phyloP scores from a whole-genome alignment of 2,113 vertebrate genomes.

The Megaptera novaeangliae region DNA sequence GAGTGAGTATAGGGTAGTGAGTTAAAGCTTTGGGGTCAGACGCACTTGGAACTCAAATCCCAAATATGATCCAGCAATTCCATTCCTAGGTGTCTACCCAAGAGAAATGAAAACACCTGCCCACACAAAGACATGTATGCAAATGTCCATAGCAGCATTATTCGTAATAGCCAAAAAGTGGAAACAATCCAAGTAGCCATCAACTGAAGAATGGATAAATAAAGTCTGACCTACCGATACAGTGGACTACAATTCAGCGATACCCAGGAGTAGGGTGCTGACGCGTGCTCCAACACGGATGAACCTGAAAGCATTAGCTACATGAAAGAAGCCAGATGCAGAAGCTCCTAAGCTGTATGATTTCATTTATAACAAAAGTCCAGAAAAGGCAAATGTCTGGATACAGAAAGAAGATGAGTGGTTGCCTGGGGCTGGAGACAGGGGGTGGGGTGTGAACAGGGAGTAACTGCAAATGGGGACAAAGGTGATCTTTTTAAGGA shows the following conservation, averaged over 20 bases:
- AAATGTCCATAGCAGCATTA: background rate
- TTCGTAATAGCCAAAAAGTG: background rate
- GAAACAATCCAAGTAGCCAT: background rate
- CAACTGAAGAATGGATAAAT: background rate
- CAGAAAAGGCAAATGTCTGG: background rate
- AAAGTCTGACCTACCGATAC: background rate
- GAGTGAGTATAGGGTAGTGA: background rate
- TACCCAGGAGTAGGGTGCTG: background rate
- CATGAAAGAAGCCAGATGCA: background rate
- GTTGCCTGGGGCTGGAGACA: background rate
- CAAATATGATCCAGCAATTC: background rate
- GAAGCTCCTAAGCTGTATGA: background rate
- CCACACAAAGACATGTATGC: background rate
- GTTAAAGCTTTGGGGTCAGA: background rate
- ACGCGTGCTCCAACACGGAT: fast-evolving
- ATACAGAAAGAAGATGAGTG: background rate
- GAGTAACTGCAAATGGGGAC: background rate
- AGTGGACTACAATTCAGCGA: background rate
- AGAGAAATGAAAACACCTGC: background rate
- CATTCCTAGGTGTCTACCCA: background rate
- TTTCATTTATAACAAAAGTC: background rate
- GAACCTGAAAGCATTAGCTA: background rate
- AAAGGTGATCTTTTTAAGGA: background rate
- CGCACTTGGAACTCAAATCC: background rate
- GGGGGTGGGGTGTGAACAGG: background rate